Conservation (phyloP, 2,113 vertebrate species). For the Reinhardtius hippoglossoides region DNA sequence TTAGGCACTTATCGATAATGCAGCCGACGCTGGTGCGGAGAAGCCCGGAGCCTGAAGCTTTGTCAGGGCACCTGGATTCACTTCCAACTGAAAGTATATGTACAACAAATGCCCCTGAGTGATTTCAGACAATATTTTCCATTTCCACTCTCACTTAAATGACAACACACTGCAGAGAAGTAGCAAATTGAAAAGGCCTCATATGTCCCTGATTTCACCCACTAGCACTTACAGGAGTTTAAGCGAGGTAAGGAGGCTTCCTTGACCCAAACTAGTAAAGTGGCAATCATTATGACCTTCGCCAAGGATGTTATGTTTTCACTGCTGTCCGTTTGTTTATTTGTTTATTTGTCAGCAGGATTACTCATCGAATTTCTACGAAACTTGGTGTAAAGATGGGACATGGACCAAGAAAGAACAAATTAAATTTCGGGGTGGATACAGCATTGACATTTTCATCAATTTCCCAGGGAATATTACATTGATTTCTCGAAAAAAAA, state of each 20-base stretch:
- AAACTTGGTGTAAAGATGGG: too few relatives aligned
- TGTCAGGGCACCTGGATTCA: conserved; percentile 7
- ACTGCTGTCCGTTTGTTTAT: too few relatives aligned
- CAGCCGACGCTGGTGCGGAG: conserved; percentile 31
- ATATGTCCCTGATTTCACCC: neutral
- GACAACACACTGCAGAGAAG: conserved; percentile 16
- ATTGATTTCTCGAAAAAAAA: too few relatives aligned
- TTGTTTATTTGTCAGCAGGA: too few relatives aligned
- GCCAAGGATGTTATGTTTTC: too few relatives aligned
- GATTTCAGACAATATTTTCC: conserved; percentile 26
- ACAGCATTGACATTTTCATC: too few relatives aligned
- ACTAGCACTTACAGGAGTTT: neutral
- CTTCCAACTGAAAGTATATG: conserved; percentile 34
- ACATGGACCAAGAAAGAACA: too few relatives aligned
- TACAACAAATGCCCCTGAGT: conserved; percentile 16
- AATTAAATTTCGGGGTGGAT: too few relatives aligned
- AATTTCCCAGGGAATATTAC: too few relatives aligned
- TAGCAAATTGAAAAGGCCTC: conserved; percentile 10
- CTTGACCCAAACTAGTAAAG: neutral
- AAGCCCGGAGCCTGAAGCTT: conserved; percentile 37
- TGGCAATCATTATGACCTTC: too few relatives aligned
- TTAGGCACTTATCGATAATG: conserved; percentile 64
- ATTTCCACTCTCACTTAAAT: conserved; percentile 11
- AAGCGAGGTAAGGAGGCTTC: neutral
- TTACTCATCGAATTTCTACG: too few relatives aligned